A percentile compares a stretch with the other conserved stretches of the same genome.
Evolutionary conservation across 1,140 invertebrate species (phyloP).

Genomic region (Plodia interpunctella): DNA sequence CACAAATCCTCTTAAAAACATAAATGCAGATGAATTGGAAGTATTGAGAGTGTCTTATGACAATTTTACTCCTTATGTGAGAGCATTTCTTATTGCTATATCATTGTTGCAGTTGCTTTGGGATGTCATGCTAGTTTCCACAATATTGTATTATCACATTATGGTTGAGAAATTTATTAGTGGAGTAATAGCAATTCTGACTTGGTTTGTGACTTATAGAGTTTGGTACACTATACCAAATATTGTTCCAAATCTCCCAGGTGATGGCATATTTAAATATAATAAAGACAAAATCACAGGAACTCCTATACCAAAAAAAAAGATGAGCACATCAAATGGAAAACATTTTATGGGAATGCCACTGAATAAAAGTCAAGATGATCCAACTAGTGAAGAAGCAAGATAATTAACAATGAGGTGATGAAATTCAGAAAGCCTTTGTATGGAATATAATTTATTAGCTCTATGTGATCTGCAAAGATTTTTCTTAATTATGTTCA

Average conservation of each 20-base stretch:
- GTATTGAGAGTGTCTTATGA: conserved; percentile 85
- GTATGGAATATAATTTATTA: background rate
- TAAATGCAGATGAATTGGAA: conserved; percentile 83
- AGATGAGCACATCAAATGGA: conserved; percentile 64
- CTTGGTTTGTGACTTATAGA: conserved; percentile 95
- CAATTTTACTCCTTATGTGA: conserved; percentile 89
- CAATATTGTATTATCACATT: conserved; percentile 95
- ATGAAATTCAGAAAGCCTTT: background rate
- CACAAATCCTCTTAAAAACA: conserved; percentile 81
- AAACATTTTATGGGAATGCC: conserved; percentile 89
- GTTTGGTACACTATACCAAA: conserved; percentile 84
- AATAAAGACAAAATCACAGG: conserved; percentile 75
- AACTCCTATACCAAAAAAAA: conserved; percentile 48
- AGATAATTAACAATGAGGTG: conserved; percentile 30
- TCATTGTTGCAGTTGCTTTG: conserved; percentile 90
- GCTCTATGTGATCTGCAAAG: too few relatives aligned
- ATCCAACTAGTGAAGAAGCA: conserved; percentile 40
- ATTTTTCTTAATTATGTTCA: too few relatives aligned
- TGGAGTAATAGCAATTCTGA: conserved; percentile 88
- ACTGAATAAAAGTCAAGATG: conserved; percentile 74
- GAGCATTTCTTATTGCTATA: conserved; percentile 87
- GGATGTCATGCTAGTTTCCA: conserved; percentile 96
- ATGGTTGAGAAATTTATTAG: conserved; percentile 96
- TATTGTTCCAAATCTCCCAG: conserved; percentile 83
- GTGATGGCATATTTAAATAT: conserved; percentile 89